These are phyloP conservation scores for Oceanites oceanicus DNA, from an alignment of 2,113 vertebrate genomes.

Conservation along the genomic window DNA sequence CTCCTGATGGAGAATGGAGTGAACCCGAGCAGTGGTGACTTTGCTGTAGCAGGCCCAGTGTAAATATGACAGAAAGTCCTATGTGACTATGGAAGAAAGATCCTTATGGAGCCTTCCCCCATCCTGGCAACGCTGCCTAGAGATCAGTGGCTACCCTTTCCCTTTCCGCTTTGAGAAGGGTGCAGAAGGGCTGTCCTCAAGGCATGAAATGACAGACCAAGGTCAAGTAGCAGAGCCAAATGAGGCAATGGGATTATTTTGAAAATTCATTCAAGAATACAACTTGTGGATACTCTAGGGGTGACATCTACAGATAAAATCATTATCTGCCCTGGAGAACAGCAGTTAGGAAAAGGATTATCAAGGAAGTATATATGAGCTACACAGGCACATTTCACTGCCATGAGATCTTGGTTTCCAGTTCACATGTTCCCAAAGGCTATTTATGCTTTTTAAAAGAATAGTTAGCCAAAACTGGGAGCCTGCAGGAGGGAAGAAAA, in stretches of 20 bases:
- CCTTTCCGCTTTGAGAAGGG: background rate
- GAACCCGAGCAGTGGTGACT: background rate
- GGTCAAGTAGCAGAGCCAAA: conserved; percentile 41
- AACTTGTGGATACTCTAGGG: conserved; percentile 42
- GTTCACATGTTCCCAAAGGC: conserved; percentile 50
- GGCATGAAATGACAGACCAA: conserved; percentile 20
- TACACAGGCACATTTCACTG: conserved; percentile 36
- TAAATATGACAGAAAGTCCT: background rate
- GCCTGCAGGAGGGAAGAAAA: conserved; percentile 20
- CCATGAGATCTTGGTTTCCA: conserved; percentile 47
- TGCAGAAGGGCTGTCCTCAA: background rate
- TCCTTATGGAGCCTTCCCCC: background rate
- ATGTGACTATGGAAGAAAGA: background rate
- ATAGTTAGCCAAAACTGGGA: conserved; percentile 41
- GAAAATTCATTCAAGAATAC: conserved; percentile 37
- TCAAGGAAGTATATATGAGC: conserved; percentile 23
- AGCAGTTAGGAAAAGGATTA: conserved; percentile 53
- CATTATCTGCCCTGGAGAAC: conserved; percentile 47
- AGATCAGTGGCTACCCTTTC: background rate
- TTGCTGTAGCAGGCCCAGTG: background rate
- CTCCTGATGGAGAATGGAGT: background rate
- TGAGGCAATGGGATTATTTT: conserved; percentile 26
- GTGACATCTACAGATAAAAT: conserved; percentile 58
- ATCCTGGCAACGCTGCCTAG: background rate
- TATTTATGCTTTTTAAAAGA: conserved; percentile 55